Percentiles rank a stretch among this genome's conserved stretches.
These are phyloP conservation scores for Lepidothrix coronata DNA, from an alignment of 2,113 vertebrate genomes.

Conservation along the genomic window DNA sequence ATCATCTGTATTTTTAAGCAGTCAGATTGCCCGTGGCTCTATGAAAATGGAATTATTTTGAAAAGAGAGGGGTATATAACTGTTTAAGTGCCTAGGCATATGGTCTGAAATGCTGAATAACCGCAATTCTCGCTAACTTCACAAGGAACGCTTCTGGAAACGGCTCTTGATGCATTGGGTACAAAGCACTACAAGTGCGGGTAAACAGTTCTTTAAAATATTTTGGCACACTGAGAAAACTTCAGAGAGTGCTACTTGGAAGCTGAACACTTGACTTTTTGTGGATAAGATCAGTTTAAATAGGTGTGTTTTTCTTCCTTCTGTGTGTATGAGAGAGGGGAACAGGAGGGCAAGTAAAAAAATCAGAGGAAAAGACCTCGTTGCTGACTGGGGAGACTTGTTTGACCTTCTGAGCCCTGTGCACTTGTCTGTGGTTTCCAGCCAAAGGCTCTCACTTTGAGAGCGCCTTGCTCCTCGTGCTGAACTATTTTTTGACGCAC, in stretches of 20 bases:
- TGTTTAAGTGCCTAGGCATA: not conserved
- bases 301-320: constrained; percentile 55
- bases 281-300: constrained; percentile 60
- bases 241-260: constrained; percentile 35
- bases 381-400: constrained; percentile 34
- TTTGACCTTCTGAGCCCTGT: constrained; percentile 53
- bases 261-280: constrained; percentile 24
- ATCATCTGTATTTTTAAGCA: not conserved
- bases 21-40: not conserved
- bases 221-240: constrained; percentile 27
- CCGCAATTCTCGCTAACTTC: not conserved
- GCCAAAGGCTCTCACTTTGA: constrained; percentile 66
- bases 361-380: constrained; percentile 25
- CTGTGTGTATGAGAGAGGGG: constrained; percentile 41
- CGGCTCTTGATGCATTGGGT: constrained; percentile 22
- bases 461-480: constrained; percentile 57
- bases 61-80: not conserved
- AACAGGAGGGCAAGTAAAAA: constrained; percentile 62
- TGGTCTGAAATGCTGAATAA: constrained; percentile 37
- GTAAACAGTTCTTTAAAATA: constrained; percentile 60
- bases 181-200: constrained; percentile 42
- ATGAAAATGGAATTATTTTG: not conserved
- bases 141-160: constrained; percentile 47
- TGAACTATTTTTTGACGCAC: constrained; percentile 71
- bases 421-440: constrained; percentile 66